Evolutionary conservation across 1,140 invertebrate species (phyloP).

Genomic region (Papilio polytes): DNA sequence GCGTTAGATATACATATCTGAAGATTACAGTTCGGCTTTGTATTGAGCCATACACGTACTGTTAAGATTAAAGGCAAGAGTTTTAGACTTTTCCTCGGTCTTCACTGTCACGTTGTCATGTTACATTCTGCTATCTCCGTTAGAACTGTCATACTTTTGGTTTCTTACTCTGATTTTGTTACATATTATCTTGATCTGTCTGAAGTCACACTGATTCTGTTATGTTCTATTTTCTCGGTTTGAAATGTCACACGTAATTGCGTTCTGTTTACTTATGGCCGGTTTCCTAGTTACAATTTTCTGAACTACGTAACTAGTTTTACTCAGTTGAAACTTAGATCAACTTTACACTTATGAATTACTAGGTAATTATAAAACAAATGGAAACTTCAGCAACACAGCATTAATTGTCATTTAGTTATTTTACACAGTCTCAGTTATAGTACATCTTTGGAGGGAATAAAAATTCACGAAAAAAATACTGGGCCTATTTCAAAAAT

Average conservation of each 20-base stretch:
- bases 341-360: too few relatives aligned
- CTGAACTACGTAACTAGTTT: too few relatives aligned
- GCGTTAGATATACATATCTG: background rate
- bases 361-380: too few relatives aligned
- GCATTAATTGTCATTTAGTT: background rate
- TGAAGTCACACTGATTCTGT: background rate
- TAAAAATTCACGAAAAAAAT: too few relatives aligned
- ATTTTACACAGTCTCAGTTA: constrained; percentile 3
- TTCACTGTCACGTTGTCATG: background rate
- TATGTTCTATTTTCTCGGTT: background rate
- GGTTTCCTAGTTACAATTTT: too few relatives aligned
- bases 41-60: background rate
- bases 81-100: too few relatives aligned
- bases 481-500: too few relatives aligned
- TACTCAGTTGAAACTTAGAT: too few relatives aligned
- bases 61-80: too few relatives aligned
- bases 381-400: too few relatives aligned
- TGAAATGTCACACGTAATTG: background rate
- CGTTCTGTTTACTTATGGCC: background rate
- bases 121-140: background rate
- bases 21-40: background rate
- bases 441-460: background rate
- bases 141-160: background rate
- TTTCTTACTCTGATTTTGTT: background rate
- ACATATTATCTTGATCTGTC: too few relatives aligned